These are phyloP conservation scores for Trichopoda pennipes DNA, from an alignment of 2,888 invertebrate genomes.

Conservation along the genomic window DNA sequence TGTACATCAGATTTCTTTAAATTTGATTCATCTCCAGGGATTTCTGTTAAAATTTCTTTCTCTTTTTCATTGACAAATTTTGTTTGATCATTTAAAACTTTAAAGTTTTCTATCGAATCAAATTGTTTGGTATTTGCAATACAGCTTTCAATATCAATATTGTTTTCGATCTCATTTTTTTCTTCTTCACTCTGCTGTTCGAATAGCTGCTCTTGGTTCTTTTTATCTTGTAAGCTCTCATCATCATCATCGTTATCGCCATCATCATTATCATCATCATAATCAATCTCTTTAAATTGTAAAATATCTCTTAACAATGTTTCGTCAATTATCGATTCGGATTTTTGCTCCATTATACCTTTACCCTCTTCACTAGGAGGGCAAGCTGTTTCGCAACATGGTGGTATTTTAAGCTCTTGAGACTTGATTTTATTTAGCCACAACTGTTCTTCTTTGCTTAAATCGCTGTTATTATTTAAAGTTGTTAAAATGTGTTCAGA, in stretches of 20 bases:
- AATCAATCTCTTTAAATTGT: neutral
- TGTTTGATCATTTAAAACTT: neutral
- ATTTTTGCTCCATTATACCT: neutral
- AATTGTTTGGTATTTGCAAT: neutral
- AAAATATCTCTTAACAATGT: constrained; percentile 2
- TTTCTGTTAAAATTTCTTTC: neutral
- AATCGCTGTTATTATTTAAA: neutral
- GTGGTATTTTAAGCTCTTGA: neutral
- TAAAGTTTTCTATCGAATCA: neutral
- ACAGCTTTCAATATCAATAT: constrained; percentile 22
- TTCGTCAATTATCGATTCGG: neutral
- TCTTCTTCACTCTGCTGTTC: constrained; percentile 41
- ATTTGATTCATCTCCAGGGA: neutral
- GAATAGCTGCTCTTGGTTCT: neutral
- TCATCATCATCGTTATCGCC: too few relatives aligned
- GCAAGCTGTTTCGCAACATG: neutral
- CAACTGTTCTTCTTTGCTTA: constrained; percentile 56
- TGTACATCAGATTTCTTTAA: constrained; percentile 2
- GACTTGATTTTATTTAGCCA: constrained; percentile 67
- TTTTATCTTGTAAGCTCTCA: neutral
- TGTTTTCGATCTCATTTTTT: constrained; percentile 55
- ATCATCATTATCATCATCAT: too few relatives aligned
- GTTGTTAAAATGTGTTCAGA: neutral
- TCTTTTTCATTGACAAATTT: neutral
- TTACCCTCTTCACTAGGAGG: neutral